Percentiles rank a stretch among this genome's conserved stretches.
Conservation (phyloP, 2,113 vertebrate species). For the Colius striatus region DNA sequence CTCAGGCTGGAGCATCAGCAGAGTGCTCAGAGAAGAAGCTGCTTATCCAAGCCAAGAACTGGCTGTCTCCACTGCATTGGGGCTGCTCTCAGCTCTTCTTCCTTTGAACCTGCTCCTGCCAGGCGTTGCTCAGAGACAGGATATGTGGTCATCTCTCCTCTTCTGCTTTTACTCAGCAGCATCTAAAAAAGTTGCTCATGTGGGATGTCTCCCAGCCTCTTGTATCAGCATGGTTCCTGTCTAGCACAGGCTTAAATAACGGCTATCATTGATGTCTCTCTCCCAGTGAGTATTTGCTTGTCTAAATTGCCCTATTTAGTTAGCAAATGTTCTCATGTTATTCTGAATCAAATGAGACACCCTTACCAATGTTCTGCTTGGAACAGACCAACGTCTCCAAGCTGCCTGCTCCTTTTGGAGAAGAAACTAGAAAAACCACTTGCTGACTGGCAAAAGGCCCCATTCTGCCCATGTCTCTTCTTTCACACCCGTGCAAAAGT, state of each 20-base stretch:
- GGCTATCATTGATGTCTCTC: neutral
- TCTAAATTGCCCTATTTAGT: neutral
- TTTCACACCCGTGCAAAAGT: neutral
- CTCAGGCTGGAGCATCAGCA: neutral
- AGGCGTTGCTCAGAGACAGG: neutral
- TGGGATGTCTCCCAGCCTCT: neutral
- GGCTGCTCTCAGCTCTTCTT: neutral
- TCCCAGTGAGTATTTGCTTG: neutral
- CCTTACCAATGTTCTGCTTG: neutral
- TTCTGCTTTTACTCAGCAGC: neutral
- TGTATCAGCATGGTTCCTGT: neutral
- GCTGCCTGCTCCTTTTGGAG: neutral
- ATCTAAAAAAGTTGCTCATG: neutral
- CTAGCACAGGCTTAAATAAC: neutral
- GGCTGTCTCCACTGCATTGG: accelerated
- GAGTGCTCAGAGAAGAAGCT: neutral
- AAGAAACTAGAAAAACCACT: neutral
- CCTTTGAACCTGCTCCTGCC: neutral
- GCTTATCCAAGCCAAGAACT: neutral
- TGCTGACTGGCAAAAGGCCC: neutral
- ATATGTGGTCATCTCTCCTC: neutral
- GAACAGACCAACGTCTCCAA: neutral
- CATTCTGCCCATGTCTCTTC: neutral
- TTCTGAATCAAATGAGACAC: neutral
- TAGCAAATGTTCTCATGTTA: neutral